phyloP scores from a whole-genome alignment of 2,797 vertebrate genomes.

The Helostoma temminkii region DNA sequence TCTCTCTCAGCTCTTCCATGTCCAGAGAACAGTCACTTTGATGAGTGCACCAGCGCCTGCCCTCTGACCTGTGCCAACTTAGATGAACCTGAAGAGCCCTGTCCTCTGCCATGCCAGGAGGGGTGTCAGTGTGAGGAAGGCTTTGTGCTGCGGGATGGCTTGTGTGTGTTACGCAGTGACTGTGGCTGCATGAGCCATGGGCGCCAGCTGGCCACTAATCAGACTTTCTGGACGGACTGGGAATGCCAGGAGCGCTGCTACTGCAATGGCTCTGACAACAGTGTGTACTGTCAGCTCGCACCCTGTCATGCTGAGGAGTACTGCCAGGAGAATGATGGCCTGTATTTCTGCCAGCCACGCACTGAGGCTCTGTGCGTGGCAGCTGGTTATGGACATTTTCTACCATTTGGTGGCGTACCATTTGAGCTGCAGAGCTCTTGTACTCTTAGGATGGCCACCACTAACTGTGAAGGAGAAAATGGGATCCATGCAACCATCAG shows the following conservation, averaged over 20 bases:
- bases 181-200: conserved; percentile 93
- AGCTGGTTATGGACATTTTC: conserved; percentile 94
- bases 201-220: conserved; percentile 91
- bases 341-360: conserved; percentile 91
- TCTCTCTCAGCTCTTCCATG: conserved; percentile 89
- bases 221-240: conserved; percentile 96
- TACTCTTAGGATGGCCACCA: conserved; percentile 89
- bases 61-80: conserved; percentile 91
- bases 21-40: conserved; percentile 95
- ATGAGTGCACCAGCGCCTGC: conserved; percentile 92
- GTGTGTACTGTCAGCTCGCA: conserved; percentile 89
- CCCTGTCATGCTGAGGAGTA: conserved; percentile 92
- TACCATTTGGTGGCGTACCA: conserved; percentile 90
- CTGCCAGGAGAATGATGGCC: conserved; percentile 89
- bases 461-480: conserved; percentile 68
- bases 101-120: conserved; percentile 88
- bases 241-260: conserved; percentile 96
- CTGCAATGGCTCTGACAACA: conserved; percentile 97
- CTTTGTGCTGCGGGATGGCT: conserved; percentile 86
- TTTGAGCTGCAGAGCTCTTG: conserved; percentile 99
- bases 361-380: conserved; percentile 91
- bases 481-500: conserved; percentile 38
- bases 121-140: conserved; percentile 96
- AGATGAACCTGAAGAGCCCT: conserved; percentile 82
- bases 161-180: conserved; percentile 89